Conservation (phyloP, 2,113 vertebrate genomes). For the Laterallus jamaicensis region DNA sequence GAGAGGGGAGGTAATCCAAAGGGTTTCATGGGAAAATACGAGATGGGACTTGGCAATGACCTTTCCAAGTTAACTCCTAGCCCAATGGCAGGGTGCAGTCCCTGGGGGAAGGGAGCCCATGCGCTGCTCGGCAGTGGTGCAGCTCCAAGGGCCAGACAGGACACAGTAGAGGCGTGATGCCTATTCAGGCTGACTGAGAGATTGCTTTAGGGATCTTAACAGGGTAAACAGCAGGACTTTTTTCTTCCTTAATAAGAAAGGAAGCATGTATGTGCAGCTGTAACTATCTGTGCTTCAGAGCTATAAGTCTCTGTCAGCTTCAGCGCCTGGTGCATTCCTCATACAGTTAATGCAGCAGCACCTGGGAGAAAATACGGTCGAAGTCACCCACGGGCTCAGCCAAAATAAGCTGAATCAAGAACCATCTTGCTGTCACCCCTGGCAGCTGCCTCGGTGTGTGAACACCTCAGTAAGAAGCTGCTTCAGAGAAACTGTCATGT, state of each 20-base stretch:
- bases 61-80: not conserved
- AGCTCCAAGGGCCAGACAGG: not conserved
- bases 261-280: not conserved
- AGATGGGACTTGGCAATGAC: not conserved
- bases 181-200: not conserved
- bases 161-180: not conserved
- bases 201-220: not conserved
- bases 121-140: not conserved
- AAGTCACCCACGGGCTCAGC: constrained; percentile 5
- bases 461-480: not conserved
- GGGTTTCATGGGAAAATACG: not conserved
- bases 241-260: constrained; percentile 6
- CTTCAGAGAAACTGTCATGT: not conserved
- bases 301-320: constrained; percentile 31
- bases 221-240: not conserved
- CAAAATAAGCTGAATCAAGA: constrained; percentile 10
- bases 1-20: not conserved
- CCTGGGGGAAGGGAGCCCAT: not conserved
- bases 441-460: not conserved
- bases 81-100: rapidly evolving
- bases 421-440: not conserved
- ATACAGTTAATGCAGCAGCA: not conserved
- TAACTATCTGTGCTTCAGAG: not conserved
- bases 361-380: not conserved
- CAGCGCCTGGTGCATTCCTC: not conserved